Conservation (phyloP, 1,140 invertebrate species). For the Magallana ariakensis region DNA sequence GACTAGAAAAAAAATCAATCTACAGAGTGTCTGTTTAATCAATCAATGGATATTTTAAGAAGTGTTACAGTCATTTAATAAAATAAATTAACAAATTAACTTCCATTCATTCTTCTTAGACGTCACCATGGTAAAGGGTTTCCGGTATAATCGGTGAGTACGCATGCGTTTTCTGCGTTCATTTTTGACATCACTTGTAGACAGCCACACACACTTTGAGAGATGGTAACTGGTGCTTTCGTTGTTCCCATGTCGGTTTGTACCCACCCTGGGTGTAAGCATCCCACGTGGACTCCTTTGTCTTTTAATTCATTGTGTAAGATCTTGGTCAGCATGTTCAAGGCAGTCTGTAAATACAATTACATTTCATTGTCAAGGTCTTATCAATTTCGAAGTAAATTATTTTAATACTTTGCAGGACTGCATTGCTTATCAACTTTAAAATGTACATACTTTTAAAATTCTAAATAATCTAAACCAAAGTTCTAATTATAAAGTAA, state of each 20-base stretch:
- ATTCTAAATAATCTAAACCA: too few species aligned
- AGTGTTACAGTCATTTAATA: too few species aligned
- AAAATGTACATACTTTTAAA: too few species aligned
- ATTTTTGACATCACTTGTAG: slow-evolving; percentile 47
- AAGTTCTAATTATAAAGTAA: too few species aligned
- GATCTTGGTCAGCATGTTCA: slow-evolving; percentile 92
- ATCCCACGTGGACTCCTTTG: slow-evolving; percentile 87
- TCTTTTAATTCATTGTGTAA: slow-evolving; percentile 89
- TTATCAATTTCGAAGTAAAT: too few species aligned
- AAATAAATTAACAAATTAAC: too few species aligned
- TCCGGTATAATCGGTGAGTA: slow-evolving; percentile 43
- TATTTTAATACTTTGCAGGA: too few species aligned
- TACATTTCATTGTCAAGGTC: too few species aligned
- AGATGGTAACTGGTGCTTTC: slow-evolving; percentile 81
- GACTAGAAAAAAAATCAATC: too few species aligned
- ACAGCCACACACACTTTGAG: slow-evolving; percentile 48
- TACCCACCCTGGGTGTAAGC: slow-evolving; percentile 94
- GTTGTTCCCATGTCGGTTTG: slow-evolving; percentile 92
- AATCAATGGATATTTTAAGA: too few species aligned
- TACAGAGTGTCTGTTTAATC: too few species aligned
- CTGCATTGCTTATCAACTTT: too few species aligned
- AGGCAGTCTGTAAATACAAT: slow-evolving; percentile 83
- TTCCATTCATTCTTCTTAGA: not conserved
- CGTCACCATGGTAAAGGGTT: slow-evolving; percentile 45
- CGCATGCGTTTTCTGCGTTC: slow-evolving; percentile 43